These are phyloP conservation scores for Carterocephalus palaemon DNA, from an alignment of 2,888 invertebrate genomes.

Conservation along the genomic window DNA sequence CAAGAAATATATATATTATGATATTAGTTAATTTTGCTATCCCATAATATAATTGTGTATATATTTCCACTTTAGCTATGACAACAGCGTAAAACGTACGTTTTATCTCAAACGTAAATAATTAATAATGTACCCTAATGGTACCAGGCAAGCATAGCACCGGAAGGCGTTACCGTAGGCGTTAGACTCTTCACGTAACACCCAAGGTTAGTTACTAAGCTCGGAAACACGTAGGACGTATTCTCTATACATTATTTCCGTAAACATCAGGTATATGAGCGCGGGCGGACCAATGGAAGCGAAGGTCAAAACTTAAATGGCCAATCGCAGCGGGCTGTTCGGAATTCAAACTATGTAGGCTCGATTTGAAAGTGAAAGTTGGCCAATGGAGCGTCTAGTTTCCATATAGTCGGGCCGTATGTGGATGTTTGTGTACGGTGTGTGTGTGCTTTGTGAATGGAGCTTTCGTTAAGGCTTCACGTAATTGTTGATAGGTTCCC, in stretches of 20 bases:
- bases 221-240: constrained; percentile 35
- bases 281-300: constrained; percentile 54
- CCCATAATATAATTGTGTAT: too few relatives aligned
- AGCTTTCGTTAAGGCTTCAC: constrained; percentile 34
- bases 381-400: constrained; percentile 56
- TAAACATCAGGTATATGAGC: constrained; percentile 53
- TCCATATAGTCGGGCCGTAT: constrained; percentile 50
- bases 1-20: too few relatives aligned
- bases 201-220: constrained; percentile 30
- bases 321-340: constrained; percentile 52
- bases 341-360: constrained; percentile 74
- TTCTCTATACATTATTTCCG: constrained; percentile 53
- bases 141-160: constrained; percentile 5
- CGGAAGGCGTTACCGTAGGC: constrained; percentile 22
- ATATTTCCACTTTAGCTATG: too few relatives aligned
- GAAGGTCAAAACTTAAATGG: constrained; percentile 63
- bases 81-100: too few relatives aligned
- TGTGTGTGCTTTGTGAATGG: constrained; percentile 51
- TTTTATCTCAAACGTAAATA: too few relatives aligned
- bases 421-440: constrained; percentile 38
- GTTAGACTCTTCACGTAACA: constrained; percentile 20
- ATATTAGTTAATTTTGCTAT: too few relatives aligned
- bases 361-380: constrained; percentile 69
- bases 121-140: constrained; percentile 1
- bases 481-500: constrained; percentile 19